A percentile compares a stretch with the other conserved stretches of the same genome.
phyloP scores from a whole-genome alignment of 2,113 vertebrate species.

The Rhea americana region DNA sequence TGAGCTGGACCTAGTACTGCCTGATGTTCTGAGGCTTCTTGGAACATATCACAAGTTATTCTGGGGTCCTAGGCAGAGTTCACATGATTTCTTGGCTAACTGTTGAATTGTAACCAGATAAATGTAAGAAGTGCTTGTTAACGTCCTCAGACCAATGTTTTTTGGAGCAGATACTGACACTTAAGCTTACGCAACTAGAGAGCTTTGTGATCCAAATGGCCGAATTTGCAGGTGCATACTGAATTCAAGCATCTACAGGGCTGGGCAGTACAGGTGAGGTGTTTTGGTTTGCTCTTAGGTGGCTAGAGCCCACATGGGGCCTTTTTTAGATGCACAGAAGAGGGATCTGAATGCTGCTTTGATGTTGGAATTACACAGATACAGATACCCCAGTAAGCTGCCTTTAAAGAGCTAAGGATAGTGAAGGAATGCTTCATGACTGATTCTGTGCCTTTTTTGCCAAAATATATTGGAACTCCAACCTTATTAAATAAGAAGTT shows the following conservation, averaged over 20 bases:
- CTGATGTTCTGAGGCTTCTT: background rate
- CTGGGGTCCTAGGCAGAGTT: background rate
- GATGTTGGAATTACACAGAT: background rate
- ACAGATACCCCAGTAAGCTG: background rate
- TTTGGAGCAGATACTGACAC: background rate
- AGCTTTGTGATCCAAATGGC: background rate
- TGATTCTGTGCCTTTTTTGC: background rate
- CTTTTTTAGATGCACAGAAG: background rate
- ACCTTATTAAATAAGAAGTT: background rate
- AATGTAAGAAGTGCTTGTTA: background rate
- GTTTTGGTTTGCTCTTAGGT: background rate
- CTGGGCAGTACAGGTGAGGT: background rate
- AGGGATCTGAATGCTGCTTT: background rate
- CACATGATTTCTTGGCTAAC: background rate
- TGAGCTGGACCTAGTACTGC: background rate
- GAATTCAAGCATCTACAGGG: background rate
- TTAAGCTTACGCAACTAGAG: background rate
- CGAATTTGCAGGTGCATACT: background rate
- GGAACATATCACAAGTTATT: background rate
- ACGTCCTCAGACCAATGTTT: background rate
- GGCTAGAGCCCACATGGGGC: background rate
- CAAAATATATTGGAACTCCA: background rate
- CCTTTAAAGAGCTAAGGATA: background rate
- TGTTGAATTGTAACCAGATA: background rate
- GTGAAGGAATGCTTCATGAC: background rate